Evolutionary conservation across 2,888 invertebrate genomes (phyloP).

Genomic region (Lymantria monacha): DNA sequence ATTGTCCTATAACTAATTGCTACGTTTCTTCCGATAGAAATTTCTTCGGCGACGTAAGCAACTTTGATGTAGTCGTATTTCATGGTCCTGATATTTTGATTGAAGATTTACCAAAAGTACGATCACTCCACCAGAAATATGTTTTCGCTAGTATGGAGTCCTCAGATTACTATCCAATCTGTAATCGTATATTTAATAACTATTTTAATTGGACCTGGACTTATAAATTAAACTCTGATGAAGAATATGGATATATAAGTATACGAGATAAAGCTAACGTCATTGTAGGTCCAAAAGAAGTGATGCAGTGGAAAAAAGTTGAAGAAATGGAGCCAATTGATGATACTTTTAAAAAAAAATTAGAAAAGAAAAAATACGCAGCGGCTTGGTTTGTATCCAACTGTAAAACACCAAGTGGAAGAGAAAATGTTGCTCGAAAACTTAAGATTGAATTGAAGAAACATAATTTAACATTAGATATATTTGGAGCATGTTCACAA

Average conservation of each 20-base stretch:
- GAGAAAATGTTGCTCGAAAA: constrained; percentile 34
- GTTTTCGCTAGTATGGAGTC: constrained; percentile 52
- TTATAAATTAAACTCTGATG: constrained; percentile 46
- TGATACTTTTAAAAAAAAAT: constrained; percentile 32
- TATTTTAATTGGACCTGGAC: constrained; percentile 59
- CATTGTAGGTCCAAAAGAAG: constrained; percentile 40
- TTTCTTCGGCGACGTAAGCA: constrained; percentile 34
- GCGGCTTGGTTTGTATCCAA: constrained; percentile 60
- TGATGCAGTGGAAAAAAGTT: constrained; percentile 42
- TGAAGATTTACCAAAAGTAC: constrained; percentile 30
- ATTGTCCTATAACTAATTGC: constrained; percentile 54
- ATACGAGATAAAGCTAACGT: constrained; percentile 33
- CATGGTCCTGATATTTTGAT: constrained; percentile 41
- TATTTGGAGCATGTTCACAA: constrained; percentile 52
- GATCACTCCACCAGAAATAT: constrained; percentile 50
- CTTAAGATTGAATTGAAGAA: constrained; percentile 32
- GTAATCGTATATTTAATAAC: constrained; percentile 33
- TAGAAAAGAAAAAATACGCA: constrained; percentile 42
- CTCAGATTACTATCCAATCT: constrained; percentile 42
- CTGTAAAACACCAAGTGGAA: constrained; percentile 37
- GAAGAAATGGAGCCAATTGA: constrained; percentile 41
- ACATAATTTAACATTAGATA: constrained; percentile 40
- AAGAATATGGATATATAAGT: constrained; percentile 42
- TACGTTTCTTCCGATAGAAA: constrained; percentile 45
- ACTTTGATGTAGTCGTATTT: constrained; percentile 55